phyloP scores from a whole-genome alignment of 2,888 invertebrate genomes.

The Nebria brevicollis region DNA sequence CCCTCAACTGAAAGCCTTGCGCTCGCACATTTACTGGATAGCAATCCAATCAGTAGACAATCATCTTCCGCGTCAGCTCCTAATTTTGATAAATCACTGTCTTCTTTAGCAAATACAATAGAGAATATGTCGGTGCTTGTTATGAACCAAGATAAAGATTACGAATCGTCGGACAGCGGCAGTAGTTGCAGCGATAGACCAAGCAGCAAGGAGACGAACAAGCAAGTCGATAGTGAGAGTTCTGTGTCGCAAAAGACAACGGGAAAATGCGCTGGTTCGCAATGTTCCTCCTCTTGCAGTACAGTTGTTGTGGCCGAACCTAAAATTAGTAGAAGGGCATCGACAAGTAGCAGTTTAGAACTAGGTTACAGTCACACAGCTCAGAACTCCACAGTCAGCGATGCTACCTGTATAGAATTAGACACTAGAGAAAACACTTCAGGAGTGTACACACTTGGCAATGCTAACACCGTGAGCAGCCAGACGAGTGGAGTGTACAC shows the following conservation, averaged over 20 bases:
- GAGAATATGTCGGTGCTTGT: conserved; percentile 45
- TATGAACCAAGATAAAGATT: conserved; percentile 40
- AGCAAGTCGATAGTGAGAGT: conserved; percentile 67
- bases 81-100: conserved; percentile 47
- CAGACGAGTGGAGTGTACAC: conserved; percentile 90
- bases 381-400: conserved; percentile 83
- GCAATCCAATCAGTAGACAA: conserved; percentile 69
- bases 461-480: conserved; percentile 74
- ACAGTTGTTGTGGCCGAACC: conserved; percentile 80
- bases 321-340: conserved; percentile 70
- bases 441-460: conserved; percentile 69
- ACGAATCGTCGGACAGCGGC: conserved; percentile 46
- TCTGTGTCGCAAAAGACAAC: conserved; percentile 65
- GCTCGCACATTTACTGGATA: conserved; percentile 78
- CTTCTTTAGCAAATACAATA: conserved; percentile 47
- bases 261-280: conserved; percentile 78
- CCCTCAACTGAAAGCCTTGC: conserved; percentile 88
- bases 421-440: conserved; percentile 69
- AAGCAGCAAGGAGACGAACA: conserved; percentile 56
- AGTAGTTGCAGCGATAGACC: conserved; percentile 49
- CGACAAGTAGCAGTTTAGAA: conserved; percentile 84
- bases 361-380: conserved; percentile 88
- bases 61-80: conserved; percentile 66
- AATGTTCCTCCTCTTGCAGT: conserved; percentile 88
- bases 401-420: conserved; percentile 75